phyloP scores from a whole-genome alignment of 2,113 vertebrate genomes.

The Hippoglossus stenolepis region DNA sequence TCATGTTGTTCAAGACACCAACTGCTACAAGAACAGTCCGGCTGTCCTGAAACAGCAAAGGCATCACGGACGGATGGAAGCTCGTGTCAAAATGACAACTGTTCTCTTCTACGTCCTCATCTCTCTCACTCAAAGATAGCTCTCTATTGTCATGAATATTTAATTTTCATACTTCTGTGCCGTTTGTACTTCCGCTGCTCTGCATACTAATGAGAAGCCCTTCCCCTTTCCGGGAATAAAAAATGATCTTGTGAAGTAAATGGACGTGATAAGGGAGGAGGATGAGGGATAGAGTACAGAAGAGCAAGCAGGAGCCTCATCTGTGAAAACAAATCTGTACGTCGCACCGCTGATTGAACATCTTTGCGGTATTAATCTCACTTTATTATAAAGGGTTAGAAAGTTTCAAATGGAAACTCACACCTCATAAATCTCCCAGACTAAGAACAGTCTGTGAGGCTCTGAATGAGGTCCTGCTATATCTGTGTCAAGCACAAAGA shows the following conservation, averaged over 20 bases:
- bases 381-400: conserved; percentile 24
- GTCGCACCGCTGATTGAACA: conserved; percentile 38
- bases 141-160: conserved; percentile 77
- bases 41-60: conserved; percentile 12
- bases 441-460: conserved; percentile 6
- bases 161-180: conserved; percentile 70
- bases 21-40: conserved; percentile 28
- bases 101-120: conserved; percentile 33
- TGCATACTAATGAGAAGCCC: conserved; percentile 74
- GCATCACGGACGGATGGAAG: conserved; percentile 8
- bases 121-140: conserved; percentile 49
- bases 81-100: conserved; percentile 52
- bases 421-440: conserved; percentile 29
- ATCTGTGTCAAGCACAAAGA: conserved; percentile 28
- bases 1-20: conserved; percentile 36
- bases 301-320: conserved; percentile 37
- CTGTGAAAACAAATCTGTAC: conserved; percentile 53
- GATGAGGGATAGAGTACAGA: conserved; percentile 47
- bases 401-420: conserved; percentile 40
- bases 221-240: conserved; percentile 38
- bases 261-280: conserved; percentile 64
- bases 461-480: neutral
- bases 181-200: conserved; percentile 68
- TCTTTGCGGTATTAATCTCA: conserved; percentile 46
- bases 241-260: conserved; percentile 57